Base-by-base conservation (phyloP, 1,140 invertebrate species). In the Leptopilina boulardi region DNA sequence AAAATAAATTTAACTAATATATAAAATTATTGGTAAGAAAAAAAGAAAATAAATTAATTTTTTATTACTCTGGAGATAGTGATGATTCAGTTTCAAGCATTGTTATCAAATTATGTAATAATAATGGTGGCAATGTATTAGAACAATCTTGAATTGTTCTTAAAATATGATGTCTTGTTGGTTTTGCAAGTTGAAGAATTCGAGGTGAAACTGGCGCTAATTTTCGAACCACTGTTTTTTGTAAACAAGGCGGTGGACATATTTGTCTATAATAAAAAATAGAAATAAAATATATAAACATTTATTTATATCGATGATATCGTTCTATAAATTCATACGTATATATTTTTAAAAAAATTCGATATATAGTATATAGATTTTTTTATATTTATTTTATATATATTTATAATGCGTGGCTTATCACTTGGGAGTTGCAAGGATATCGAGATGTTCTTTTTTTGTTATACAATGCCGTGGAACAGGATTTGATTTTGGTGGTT, bases 21-120 rank as follows among this genome's bases (percentile, higher is more conserved):
- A 38, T 18, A 54, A 18, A 3, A 54, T 56, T 56, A 6, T 10
- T 21, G 9, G n/a, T 18, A 8, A 18, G 5, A 26, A 11, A 42
- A 71, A 76, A 19, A 76, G 6, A 19, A 3, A 71, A n/a, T 73
- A 34, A 30, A 41, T 30, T 73, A 4, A 21, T 38, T 66, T 42
- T 54, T 72, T 78, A n/a, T 85, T 89, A 91, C 90, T 90, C 89
- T 9, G 89, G 87, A 13, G 87, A 85, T 38, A 90, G 76, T 38
- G 84, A 87, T 0, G 88, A 83, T 73, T 87, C 83, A 0, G 66
- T 77, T 71, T 91, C 88, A 13, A 90, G 26, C 11, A 83, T 77
- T 66, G 83, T 84, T 4, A 89, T 81, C 23, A 91, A 83, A 80
- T 86, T 86, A 21, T 89, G 82, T 0, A 90, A 30, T 19, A 88